Conservation (phyloP, 2,113 vertebrate genomes). For the Microtus pennsylvanicus region DNA sequence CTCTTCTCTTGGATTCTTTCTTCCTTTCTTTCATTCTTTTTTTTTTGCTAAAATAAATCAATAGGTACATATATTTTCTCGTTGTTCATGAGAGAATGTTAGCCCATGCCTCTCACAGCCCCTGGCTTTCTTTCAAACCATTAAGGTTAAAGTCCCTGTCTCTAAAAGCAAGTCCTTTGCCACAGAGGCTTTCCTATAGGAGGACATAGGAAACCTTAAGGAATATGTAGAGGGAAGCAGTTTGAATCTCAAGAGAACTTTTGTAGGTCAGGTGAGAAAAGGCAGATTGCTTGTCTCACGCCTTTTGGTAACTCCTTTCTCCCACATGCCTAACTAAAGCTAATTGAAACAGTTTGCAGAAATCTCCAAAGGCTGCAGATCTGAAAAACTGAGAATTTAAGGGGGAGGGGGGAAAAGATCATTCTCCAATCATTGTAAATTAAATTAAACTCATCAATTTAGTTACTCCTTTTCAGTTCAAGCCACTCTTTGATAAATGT, state of each 20-base stretch:
- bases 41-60: not conserved
- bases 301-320: not conserved
- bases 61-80: not conserved
- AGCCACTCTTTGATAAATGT: constrained; percentile 1
- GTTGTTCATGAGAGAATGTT: not conserved
- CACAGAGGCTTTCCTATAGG: not conserved
- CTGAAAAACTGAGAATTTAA: constrained; percentile 41
- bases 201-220: not conserved
- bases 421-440: not conserved
- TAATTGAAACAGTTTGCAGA: constrained; percentile 26
- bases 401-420: not conserved
- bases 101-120: not conserved
- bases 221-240: not conserved
- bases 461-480: constrained; percentile 17
- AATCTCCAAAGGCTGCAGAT: not conserved
- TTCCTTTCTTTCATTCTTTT: not conserved
- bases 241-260: not conserved
- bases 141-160: not conserved
- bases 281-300: not conserved
- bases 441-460: constrained; percentile 47
- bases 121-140: not conserved
- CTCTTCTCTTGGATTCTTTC: not conserved
- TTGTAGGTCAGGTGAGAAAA: not conserved
- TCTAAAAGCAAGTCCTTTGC: not conserved
- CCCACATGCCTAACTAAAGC: not conserved